These are phyloP conservation scores for Deilephila elpenor DNA, from an alignment of 2,888 invertebrate genomes.

Conservation along the genomic window DNA sequence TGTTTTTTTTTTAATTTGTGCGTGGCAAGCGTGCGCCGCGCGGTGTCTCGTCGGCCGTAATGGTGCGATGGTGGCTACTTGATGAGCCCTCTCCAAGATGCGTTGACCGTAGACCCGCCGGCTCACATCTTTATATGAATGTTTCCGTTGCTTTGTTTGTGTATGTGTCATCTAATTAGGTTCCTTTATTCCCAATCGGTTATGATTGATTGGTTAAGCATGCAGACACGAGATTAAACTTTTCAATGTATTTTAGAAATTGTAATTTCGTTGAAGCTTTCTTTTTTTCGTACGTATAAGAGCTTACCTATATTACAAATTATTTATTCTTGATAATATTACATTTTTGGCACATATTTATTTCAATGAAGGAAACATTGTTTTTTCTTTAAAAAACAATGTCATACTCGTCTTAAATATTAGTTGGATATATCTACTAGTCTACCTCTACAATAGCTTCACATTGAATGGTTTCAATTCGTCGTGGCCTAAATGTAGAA, in stretches of 20 bases:
- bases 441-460: not conserved
- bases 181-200: not conserved
- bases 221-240: not conserved
- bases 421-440: not conserved
- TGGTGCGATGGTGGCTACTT: constrained; percentile 61
- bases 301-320: no score
- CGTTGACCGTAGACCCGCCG: constrained; percentile 52
- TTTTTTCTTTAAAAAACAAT: not conserved
- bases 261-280: no score
- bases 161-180: constrained; percentile 9
- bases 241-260: no score
- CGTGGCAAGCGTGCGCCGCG: constrained; percentile 61
- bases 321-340: no score
- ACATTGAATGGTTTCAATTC: not conserved
- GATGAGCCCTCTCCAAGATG: constrained; percentile 58
- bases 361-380: not conserved
- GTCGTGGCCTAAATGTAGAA: constrained; percentile 5
- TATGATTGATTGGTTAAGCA: not conserved
- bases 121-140: constrained; percentile 7
- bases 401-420: not conserved
- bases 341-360: no score
- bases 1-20: constrained; percentile 40
- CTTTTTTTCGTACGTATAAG: no score
- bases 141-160: constrained; percentile 11
- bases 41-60: constrained; percentile 66